Conservation (phyloP, 2,113 vertebrate genomes). For the Microcebus murinus region DNA sequence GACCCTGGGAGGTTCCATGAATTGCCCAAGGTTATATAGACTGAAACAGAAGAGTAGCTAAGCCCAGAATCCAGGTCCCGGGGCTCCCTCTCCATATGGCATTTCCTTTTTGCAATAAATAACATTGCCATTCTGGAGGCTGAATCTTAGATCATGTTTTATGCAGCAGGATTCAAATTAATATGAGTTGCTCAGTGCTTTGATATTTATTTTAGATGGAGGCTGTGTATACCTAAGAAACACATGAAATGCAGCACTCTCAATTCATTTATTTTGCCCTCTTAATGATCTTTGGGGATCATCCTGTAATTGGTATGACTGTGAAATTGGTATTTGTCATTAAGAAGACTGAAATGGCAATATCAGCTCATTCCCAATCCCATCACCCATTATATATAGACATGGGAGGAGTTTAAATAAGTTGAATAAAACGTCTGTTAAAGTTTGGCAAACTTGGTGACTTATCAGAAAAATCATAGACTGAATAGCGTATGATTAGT, state of each 20-base stretch:
- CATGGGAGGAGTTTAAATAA: background rate
- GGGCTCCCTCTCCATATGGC: background rate
- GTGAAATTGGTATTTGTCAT: slow-evolving; percentile 48
- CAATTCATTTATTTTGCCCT: slow-evolving; percentile 46
- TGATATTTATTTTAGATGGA: slow-evolving; percentile 56
- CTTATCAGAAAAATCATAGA: slow-evolving; percentile 21
- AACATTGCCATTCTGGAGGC: slow-evolving; percentile 36
- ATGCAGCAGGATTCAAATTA: slow-evolving; percentile 57
- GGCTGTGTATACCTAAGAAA: slow-evolving; percentile 45
- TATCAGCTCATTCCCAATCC: background rate
- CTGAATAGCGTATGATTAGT: background rate
- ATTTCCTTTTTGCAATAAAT: slow-evolving; percentile 51
- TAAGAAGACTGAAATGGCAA: slow-evolving; percentile 45
- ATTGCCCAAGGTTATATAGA: slow-evolving; percentile 29
- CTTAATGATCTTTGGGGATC: slow-evolving; percentile 44
- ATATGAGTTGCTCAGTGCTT: background rate
- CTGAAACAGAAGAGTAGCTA: background rate
- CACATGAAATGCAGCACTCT: background rate
- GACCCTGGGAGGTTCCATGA: background rate
- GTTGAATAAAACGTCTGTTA: background rate
- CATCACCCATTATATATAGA: slow-evolving; percentile 25
- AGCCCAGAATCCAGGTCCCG: background rate
- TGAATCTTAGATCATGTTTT: slow-evolving; percentile 47
- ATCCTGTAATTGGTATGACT: background rate
- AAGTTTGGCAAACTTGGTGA: slow-evolving; percentile 18